Evolutionary conservation across 2,113 vertebrate species (phyloP).

Genomic region (Bothrops jararaca): DNA sequence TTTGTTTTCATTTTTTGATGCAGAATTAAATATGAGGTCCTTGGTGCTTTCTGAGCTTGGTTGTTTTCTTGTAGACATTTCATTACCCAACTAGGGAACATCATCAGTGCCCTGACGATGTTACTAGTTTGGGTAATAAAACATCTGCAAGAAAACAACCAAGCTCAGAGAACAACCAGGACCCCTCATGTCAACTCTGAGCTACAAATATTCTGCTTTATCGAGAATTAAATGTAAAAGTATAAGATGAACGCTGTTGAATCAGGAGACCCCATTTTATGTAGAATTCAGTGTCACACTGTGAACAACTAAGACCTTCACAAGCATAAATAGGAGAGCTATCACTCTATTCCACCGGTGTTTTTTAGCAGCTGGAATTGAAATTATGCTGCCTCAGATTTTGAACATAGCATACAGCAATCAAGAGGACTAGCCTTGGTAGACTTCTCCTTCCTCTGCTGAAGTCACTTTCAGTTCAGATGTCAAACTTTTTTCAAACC

Average conservation of each 20-base stretch:
- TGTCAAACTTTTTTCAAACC: neutral
- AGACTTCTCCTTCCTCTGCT: neutral
- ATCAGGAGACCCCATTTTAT: neutral
- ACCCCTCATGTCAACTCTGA: neutral
- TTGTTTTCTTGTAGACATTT: neutral
- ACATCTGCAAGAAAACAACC: neutral
- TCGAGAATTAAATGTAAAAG: neutral
- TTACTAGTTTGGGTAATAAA: neutral
- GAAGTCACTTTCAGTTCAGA: neutral
- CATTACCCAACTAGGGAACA: neutral
- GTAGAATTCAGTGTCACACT: neutral
- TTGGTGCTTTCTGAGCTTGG: neutral
- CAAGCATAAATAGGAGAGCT: neutral
- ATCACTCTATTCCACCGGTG: neutral
- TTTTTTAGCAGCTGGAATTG: neutral
- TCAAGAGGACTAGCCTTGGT: neutral
- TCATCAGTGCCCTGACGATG: neutral
- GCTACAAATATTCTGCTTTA: no score
- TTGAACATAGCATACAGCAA: neutral
- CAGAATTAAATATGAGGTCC: neutral
- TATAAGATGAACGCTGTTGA: neutral
- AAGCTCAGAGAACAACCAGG: neutral
- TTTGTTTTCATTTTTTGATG: neutral
- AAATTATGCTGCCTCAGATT: neutral
- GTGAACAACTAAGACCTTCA: neutral